Conservation (phyloP, 2,113 vertebrate genomes). For the Thunnus maccoyii region DNA sequence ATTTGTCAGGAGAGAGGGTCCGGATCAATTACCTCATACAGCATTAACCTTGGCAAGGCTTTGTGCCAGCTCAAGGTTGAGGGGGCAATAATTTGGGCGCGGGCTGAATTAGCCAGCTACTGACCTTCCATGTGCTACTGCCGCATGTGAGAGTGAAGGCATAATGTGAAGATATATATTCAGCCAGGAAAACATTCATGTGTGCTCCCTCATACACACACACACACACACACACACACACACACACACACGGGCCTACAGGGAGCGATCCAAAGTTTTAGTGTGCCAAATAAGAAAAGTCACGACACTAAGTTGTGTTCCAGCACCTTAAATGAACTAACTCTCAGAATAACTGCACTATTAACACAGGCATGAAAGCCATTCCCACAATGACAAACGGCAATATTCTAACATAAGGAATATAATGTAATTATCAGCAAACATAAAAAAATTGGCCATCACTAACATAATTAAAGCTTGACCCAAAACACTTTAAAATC, state of each 20-base stretch:
- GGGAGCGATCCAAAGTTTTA: background rate
- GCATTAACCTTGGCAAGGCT: conserved; percentile 81
- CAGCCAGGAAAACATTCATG: conserved; percentile 28
- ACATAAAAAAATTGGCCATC: too few species aligned
- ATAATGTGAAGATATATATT: conserved; percentile 58
- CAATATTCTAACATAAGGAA: too few species aligned
- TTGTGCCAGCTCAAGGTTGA: conserved; percentile 80
- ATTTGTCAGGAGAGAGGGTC: conserved; percentile 73
- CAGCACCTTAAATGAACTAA: background rate
- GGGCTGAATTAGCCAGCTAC: conserved; percentile 69
- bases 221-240: background rate
- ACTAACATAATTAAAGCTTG: too few species aligned
- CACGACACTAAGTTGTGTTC: background rate
- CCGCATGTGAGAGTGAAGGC: conserved; percentile 46
- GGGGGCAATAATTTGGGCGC: conserved; percentile 73
- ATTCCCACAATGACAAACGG: background rate
- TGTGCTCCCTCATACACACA: background rate
- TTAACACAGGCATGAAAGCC: background rate
- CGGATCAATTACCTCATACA: conserved; percentile 76
- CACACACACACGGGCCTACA: background rate
- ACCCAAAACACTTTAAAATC: too few species aligned
- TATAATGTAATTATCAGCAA: too few species aligned
- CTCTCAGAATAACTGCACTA: background rate
- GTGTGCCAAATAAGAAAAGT: background rate
- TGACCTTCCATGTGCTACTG: conserved; percentile 70